Conservation (phyloP, 2,797 vertebrate species). For the Parotocinclus haroldoi region DNA sequence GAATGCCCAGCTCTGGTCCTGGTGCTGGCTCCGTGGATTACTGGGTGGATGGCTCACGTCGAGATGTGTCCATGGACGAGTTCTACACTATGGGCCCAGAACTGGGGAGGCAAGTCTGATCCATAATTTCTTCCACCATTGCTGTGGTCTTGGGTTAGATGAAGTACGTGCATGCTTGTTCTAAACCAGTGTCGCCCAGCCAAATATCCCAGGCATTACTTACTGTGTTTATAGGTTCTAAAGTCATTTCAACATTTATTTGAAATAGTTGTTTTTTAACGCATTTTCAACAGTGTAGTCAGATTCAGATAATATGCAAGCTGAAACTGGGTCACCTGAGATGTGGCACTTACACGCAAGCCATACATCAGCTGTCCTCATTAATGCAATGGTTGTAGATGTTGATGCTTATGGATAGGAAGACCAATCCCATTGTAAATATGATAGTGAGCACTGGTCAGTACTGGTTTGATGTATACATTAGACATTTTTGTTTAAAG, state of each 20-base stretch:
- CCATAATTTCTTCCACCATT: background rate
- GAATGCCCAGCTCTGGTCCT: conserved; percentile 77
- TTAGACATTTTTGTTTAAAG: too few relatives aligned
- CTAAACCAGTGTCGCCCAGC: too few relatives aligned
- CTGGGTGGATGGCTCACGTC: conserved; percentile 83
- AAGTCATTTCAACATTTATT: too few relatives aligned
- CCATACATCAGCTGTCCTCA: too few relatives aligned
- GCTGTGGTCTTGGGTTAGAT: background rate
- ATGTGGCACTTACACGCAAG: background rate
- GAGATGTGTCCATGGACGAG: conserved; percentile 75
- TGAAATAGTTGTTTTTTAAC: too few relatives aligned
- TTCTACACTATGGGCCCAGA: conserved; percentile 78
- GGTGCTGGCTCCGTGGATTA: conserved; percentile 71
- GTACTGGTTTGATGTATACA: too few relatives aligned
- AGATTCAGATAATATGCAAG: background rate
- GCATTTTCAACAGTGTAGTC: too few relatives aligned
- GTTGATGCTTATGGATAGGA: background rate
- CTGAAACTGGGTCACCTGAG: conserved; percentile 13
- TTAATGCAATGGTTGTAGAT: background rate
- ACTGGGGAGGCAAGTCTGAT: conserved; percentile 70
- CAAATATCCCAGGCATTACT: too few relatives aligned
- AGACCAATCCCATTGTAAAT: too few relatives aligned
- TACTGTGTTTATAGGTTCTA: too few relatives aligned
- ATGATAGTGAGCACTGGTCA: too few relatives aligned
- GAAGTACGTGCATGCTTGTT: background rate